Evolutionary conservation across 2,797 vertebrate genomes (phyloP).

Genomic region (Dromococcyx pavoninus): DNA sequence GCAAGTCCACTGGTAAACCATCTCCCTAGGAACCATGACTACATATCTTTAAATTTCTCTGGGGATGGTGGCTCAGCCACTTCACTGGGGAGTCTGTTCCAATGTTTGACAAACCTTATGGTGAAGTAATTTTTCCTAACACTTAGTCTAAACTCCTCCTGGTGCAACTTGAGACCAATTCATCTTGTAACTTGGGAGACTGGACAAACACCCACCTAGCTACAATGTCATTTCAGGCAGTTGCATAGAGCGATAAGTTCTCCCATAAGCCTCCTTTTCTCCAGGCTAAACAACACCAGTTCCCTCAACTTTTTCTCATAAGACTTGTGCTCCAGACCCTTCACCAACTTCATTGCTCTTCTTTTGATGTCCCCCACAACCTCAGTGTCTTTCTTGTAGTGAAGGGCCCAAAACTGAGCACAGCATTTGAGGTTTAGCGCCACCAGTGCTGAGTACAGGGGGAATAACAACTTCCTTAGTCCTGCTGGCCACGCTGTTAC

Average conservation of each 20-base stretch:
- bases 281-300: background rate
- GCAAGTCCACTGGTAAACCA: background rate
- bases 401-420: background rate
- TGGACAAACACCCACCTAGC: too few species aligned
- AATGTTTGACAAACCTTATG: background rate
- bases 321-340: too few species aligned
- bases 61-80: too few species aligned
- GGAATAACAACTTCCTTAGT: rapidly evolving
- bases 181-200: too few species aligned
- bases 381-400: background rate
- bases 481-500: background rate
- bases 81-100: background rate
- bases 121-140: background rate
- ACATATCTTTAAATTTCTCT: rapidly evolving
- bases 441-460: rapidly evolving
- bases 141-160: background rate
- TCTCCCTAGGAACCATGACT: too few species aligned
- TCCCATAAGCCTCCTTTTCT: background rate
- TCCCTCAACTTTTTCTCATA: background rate
- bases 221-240: too few species aligned
- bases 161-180: background rate
- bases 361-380: too few species aligned
- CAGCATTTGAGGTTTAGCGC: rapidly evolving
- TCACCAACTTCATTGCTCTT: background rate
- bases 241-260: too few species aligned